These are phyloP conservation scores for Diogma glabrata DNA, from an alignment of 2,888 invertebrate genomes.

Conservation along the genomic window DNA sequence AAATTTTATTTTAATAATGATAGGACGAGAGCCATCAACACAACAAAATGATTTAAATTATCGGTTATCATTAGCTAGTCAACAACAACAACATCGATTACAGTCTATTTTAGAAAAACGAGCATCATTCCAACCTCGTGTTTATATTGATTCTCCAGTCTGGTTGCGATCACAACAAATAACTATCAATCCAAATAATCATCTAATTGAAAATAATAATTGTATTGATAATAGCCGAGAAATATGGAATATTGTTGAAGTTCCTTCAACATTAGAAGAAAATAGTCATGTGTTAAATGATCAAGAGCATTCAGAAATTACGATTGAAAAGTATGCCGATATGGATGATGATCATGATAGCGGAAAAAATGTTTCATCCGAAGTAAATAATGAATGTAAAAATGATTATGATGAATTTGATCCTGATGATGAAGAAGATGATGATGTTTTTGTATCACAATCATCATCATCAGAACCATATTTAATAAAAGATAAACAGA, in stretches of 20 bases:
- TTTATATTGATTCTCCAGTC: constrained; percentile 48
- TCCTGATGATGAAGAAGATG: constrained; percentile 25
- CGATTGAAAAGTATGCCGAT: no score
- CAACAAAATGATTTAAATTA: constrained; percentile 38
- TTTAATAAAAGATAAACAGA: not conserved
- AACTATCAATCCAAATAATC: constrained; percentile 23
- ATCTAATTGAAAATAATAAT: constrained; percentile 35
- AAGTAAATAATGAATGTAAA: no score
- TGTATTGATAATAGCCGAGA: constrained; percentile 34
- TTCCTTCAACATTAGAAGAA: constrained; percentile 34
- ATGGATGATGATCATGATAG: not conserved
- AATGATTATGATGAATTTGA: no score
- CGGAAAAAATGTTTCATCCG: not conserved
- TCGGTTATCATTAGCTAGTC: constrained; percentile 34
- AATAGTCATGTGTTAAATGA: constrained; percentile 17
- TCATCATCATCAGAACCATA: not conserved
- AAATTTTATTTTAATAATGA: constrained; percentile 49
- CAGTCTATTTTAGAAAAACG: constrained; percentile 43
- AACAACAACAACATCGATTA: constrained; percentile 35
- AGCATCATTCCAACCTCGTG: constrained; percentile 39
- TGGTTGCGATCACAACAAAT: constrained; percentile 43
- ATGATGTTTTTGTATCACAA: constrained; percentile 26
- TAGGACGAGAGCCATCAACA: constrained; percentile 39
- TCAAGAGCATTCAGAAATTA: no score
- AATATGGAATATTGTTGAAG: constrained; percentile 43